Evolutionary conservation across 1,140 invertebrate species (phyloP).

Genomic region (Brachionus calyciflorus): DNA sequence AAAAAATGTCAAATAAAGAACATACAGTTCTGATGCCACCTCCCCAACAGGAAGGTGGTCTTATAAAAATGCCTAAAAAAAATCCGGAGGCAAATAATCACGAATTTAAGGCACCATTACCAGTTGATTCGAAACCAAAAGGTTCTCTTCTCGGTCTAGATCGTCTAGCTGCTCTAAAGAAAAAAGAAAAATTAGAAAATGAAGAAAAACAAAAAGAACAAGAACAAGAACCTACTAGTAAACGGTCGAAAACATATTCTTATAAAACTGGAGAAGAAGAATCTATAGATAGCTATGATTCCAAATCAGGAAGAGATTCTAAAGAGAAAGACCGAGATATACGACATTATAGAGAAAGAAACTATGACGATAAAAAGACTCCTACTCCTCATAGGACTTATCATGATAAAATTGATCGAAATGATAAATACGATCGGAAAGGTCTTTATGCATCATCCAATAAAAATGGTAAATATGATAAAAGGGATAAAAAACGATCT

Average conservation of each 20-base stretch:
- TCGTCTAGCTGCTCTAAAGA: conserved; percentile 13
- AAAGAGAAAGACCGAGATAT: not conserved
- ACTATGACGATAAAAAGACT: conserved; percentile 20
- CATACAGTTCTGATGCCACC: conserved; percentile 34
- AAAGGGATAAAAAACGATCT: not conserved
- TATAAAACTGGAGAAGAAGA: conserved; percentile 30
- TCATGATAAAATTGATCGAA: conserved; percentile 1
- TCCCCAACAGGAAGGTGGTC: conserved; percentile 6
- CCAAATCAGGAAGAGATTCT: conserved; percentile 18
- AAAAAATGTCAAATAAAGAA: conserved; percentile 15
- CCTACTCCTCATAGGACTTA: conserved; percentile 29
- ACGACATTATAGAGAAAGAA: conserved; percentile 14
- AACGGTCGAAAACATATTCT: conserved; percentile 11
- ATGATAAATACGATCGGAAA: conserved; percentile 12
- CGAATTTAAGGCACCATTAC: conserved; percentile 24
- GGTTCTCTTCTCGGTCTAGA: conserved; percentile 27
- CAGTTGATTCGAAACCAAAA: conserved; percentile 22
- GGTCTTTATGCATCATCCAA: conserved; percentile 16
- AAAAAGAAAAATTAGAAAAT: conserved; percentile 38
- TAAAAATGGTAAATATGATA: not conserved
- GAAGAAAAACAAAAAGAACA: not conserved
- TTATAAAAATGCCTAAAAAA: conserved; percentile 5
- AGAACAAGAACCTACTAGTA: conserved; percentile 17
- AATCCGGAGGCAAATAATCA: not conserved
- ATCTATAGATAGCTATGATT: not conserved